phyloP scores from a whole-genome alignment of 2,113 vertebrate species.

The Lophius piscatorius region DNA sequence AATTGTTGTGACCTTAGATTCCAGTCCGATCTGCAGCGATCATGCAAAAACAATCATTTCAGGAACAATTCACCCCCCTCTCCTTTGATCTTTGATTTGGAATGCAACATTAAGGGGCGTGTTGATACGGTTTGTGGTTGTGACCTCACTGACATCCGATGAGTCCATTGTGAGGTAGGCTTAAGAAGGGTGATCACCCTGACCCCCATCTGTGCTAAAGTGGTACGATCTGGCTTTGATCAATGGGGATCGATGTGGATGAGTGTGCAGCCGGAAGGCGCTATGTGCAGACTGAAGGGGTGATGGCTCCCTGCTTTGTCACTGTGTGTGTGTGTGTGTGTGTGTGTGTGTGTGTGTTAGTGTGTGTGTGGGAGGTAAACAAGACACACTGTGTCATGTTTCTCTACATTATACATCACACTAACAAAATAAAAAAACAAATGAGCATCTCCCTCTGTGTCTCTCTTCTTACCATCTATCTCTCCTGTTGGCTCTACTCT shows the following conservation, averaged over 20 bases:
- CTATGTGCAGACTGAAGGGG: constrained; percentile 30
- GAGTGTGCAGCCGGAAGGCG: constrained; percentile 68
- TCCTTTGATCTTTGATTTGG: constrained; percentile 3
- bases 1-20: too few species aligned
- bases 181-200: constrained; percentile 42
- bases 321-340: constrained; percentile 15
- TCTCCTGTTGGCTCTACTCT: constrained; percentile 3
- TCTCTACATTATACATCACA: constrained; percentile 36
- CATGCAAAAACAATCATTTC: constrained; percentile 3
- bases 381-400: constrained; percentile 47
- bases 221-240: constrained; percentile 71
- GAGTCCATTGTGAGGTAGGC: constrained; percentile 22
- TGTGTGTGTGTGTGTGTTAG: constrained; percentile 21
- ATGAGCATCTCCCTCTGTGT: constrained; percentile 15
- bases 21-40: constrained; percentile 10
- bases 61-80: neutral
- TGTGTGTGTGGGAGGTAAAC: constrained; percentile 27
- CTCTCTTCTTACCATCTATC: neutral
- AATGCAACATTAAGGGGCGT: neutral
- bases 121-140: neutral
- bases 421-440: constrained; percentile 45
- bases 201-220: constrained; percentile 52
- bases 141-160: constrained; percentile 6
- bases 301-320: constrained; percentile 39
- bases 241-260: constrained; percentile 72